Percentiles rank a stretch among this genome's conserved stretches.
These are phyloP conservation scores for Rhabdomys pumilio DNA, from an alignment of 2,797 vertebrate genomes.

Conservation along the genomic window DNA sequence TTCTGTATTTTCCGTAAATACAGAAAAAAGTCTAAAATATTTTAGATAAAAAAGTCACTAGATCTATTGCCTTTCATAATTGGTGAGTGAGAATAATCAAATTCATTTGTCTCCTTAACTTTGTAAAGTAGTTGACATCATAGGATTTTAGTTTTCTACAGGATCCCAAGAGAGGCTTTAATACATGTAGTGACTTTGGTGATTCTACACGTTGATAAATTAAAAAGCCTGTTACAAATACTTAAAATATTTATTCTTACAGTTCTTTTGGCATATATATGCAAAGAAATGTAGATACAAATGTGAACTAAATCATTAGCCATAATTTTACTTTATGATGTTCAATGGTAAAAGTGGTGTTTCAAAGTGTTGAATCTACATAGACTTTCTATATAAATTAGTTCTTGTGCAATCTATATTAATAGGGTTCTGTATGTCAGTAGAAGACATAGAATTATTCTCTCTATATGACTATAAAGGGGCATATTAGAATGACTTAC, in stretches of 20 bases:
- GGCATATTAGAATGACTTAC: neutral
- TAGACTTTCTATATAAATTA: neutral
- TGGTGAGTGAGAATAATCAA: neutral
- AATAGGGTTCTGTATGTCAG: neutral
- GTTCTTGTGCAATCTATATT: neutral
- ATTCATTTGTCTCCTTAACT: neutral
- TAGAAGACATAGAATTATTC: neutral
- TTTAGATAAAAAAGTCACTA: neutral
- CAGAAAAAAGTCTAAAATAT: neutral
- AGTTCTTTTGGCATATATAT: neutral
- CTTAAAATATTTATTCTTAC: neutral
- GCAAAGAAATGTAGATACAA: neutral
- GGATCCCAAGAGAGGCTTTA: neutral
- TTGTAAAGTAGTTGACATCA: neutral
- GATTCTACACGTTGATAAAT: neutral
- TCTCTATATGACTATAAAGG: neutral
- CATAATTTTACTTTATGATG: neutral
- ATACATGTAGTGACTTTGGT: neutral
- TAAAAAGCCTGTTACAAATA: neutral
- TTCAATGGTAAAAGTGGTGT: neutral
- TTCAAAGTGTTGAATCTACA: constrained; percentile 31
- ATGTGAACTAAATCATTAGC: neutral
- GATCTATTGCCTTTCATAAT: neutral
- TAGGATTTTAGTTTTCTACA: neutral
- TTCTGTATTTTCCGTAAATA: neutral